Conservation (phyloP, 2,113 vertebrate species). For the Dasyornis broadbenti region DNA sequence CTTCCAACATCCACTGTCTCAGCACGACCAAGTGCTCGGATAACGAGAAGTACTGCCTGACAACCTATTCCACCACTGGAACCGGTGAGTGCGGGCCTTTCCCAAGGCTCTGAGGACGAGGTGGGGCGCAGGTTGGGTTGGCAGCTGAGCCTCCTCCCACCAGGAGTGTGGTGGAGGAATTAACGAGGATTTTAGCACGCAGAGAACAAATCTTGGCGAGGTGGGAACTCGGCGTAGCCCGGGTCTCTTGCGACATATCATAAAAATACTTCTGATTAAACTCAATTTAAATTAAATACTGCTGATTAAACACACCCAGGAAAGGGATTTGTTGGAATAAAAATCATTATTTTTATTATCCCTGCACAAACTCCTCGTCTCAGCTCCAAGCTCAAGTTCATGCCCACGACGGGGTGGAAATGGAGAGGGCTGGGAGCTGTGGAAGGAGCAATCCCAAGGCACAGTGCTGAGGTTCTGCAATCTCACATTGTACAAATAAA, state of each 20-base stretch:
- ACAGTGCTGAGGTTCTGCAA: rapidly evolving
- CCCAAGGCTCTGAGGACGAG: not conserved
- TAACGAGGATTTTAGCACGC: not conserved
- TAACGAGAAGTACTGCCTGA: conserved; percentile 14
- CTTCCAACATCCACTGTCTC: not conserved
- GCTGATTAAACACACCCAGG: not conserved
- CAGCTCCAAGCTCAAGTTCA: not conserved
- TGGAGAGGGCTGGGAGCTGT: not conserved
- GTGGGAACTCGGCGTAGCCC: not conserved
- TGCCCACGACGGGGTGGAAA: not conserved
- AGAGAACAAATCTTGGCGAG: not conserved
- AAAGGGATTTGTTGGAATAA: not conserved
- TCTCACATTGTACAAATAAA: not conserved
- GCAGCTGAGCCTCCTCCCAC: not conserved
- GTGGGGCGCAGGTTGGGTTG: not conserved
- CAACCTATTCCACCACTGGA: not conserved
- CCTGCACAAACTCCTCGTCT: not conserved
- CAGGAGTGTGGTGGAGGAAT: not conserved
- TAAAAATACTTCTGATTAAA: not conserved
- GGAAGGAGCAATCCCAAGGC: not conserved
- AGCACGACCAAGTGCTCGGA: not conserved
- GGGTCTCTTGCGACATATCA: rapidly evolving
- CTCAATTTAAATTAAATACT: not conserved
- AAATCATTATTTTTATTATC: not conserved
- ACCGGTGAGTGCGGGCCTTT: not conserved